Evolutionary conservation across 2,888 invertebrate genomes (phyloP).

Genomic region (Mylabris sibirica): DNA sequence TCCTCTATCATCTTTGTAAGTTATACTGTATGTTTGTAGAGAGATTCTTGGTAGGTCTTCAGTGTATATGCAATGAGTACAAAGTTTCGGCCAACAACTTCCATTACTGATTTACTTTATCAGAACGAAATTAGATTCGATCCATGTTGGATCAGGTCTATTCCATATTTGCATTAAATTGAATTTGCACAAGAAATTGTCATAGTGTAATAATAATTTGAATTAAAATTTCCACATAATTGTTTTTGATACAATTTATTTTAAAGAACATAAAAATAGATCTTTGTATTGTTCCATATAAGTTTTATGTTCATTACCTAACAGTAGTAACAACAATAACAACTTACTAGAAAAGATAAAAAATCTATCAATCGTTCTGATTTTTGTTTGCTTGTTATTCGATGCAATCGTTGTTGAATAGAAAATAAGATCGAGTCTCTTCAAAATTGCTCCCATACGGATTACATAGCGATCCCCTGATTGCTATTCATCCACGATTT

Average conservation of each 20-base stretch:
- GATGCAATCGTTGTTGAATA: conserved; percentile 8
- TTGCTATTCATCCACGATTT: conserved; percentile 25
- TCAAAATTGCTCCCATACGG: conserved; percentile 31
- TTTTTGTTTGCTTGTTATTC: neutral
- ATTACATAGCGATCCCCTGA: conserved; percentile 30
- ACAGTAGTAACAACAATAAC: neutral
- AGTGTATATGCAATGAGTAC: neutral
- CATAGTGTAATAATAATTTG: neutral
- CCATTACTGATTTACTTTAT: neutral
- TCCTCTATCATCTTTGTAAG: neutral
- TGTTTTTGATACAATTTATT: neutral
- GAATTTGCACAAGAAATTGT: neutral
- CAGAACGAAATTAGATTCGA: neutral
- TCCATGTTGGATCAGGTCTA: neutral
- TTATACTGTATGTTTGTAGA: no score
- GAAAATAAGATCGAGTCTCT: conserved; percentile 28
- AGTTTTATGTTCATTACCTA: neutral
- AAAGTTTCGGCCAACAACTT: neutral
- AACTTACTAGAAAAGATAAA: neutral
- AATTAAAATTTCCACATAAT: neutral
- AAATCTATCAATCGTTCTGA: neutral
- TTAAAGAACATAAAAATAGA: no score
- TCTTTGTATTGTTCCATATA: neutral
- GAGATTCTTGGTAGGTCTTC: no score
- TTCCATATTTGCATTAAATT: neutral